Base-by-base conservation (phyloP, 2,797 vertebrate genomes). In the Malurus splendens region DNA sequence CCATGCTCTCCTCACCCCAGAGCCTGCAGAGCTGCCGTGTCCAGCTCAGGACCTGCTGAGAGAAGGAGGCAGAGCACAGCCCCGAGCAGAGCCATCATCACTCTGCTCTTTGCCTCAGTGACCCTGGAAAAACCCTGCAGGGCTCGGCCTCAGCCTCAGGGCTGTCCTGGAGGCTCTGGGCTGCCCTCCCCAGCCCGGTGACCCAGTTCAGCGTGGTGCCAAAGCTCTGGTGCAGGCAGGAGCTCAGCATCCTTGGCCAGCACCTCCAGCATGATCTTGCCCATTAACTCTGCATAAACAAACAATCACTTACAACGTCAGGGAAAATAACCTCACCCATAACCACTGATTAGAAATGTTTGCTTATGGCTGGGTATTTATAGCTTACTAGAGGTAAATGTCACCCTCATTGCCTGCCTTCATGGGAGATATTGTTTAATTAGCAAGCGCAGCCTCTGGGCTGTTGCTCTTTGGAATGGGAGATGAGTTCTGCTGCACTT, bases 271-370 rank as follows among this genome's bases (percentile, higher is more conserved):
- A 10, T 18, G 70, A 70, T 86, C 60, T 61, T 94, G 90, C 83
- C 87, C 90, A 93, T 93, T 94, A 92, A 79, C 56, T 86, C 83
- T 47, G 81, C 45, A 60, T 76, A 95, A 95, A 93, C 92, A 94
- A 95, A 95, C 80, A 92, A 93, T 57, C 86, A 65, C 55, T 93
- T 87, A 66, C 3, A 79, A 68, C 18, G 22, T 66, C 90, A 90
- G 65, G 86, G 71, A 93, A 93, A 90, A 92, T 82, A 92, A 93
- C 90, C 78, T 92, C 66, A 47, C 44, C 50, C 75, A 4, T 95
- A 92, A 95, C 90, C 90, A 90, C 82, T 95, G 92, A 93, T 94
- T 87, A 95, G 92, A 90, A 86, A 93, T 94, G 93, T 91, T 95
- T 93, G 90, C 89, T 93, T 79, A 59, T 93, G 85, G 61, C 54